These are phyloP conservation scores for Microtus ochrogaster DNA, from an alignment of 2,113 vertebrate species.

Conservation along the genomic window DNA sequence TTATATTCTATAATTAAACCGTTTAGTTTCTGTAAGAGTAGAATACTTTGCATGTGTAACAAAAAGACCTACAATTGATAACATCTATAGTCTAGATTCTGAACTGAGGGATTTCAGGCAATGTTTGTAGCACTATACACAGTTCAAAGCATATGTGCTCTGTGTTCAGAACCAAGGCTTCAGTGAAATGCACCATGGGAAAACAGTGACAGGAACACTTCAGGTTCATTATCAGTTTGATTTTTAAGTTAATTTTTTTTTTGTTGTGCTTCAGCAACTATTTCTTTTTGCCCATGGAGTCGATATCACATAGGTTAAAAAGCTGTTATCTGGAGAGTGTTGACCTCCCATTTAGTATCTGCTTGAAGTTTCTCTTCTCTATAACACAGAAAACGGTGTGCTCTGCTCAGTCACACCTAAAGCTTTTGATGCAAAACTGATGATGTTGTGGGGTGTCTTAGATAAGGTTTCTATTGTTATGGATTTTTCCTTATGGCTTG, in stretches of 20 bases:
- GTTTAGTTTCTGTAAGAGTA: not conserved
- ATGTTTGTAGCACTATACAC: not conserved
- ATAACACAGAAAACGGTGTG: not conserved
- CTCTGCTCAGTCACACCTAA: not conserved
- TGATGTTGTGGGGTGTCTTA: not conserved
- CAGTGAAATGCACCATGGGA: not conserved
- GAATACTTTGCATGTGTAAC: not conserved
- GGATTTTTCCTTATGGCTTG: not conserved
- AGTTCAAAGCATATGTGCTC: not conserved
- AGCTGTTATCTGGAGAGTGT: not conserved
- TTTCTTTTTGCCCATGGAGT: not conserved
- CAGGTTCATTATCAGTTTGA: not conserved
- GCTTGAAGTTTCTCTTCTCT: not conserved
- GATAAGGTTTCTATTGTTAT: not conserved
- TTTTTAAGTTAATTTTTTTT: not conserved
- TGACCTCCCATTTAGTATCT: not conserved
- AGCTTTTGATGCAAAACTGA: not conserved
- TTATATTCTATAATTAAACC: not conserved
- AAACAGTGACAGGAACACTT: not conserved
- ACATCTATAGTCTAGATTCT: not conserved
- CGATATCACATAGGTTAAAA: too few species aligned
- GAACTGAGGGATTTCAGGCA: not conserved
- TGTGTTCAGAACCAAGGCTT: not conserved
- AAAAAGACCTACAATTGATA: not conserved
- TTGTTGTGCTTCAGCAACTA: not conserved